These are phyloP conservation scores for Paramuricea clavata DNA, from an alignment of 92 coral and sea anemone species.

Conservation along the genomic window DNA sequence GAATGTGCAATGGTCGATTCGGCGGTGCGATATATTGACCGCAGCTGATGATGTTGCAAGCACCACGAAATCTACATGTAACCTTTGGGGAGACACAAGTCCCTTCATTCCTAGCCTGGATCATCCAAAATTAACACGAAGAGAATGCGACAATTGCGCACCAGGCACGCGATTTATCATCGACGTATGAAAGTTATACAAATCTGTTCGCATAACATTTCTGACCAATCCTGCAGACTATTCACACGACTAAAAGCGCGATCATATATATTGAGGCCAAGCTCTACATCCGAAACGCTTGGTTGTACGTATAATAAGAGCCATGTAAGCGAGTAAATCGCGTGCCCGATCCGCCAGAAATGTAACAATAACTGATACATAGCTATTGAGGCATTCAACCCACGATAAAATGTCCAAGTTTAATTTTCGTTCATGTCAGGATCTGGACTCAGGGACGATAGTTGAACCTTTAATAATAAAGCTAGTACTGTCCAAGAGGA, in stretches of 20 bases:
- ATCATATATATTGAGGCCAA: too few species aligned
- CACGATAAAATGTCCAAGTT: background rate
- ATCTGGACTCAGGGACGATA: background rate
- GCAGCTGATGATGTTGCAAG: constrained; percentile 25
- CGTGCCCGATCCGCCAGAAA: background rate
- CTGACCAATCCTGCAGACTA: background rate
- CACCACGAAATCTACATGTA: constrained; percentile 12
- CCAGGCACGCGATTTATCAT: background rate
- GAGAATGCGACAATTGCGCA: background rate
- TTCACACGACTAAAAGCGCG: background rate
- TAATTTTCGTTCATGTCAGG: background rate
- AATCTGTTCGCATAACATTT: background rate
- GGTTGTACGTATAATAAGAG: background rate
- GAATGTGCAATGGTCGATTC: background rate
- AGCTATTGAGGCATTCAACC: background rate
- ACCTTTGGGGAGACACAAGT: background rate
- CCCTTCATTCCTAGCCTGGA: constrained; percentile 7
- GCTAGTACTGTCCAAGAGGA: background rate
- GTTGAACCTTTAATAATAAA: background rate
- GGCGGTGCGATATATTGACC: constrained; percentile 11
- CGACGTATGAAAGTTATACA: background rate
- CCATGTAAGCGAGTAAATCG: background rate
- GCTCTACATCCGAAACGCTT: background rate
- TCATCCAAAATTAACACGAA: background rate
- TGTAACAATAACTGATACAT: background rate